Conservation (phyloP, 2,113 vertebrate species). For the Eretmochelys imbricata region DNA sequence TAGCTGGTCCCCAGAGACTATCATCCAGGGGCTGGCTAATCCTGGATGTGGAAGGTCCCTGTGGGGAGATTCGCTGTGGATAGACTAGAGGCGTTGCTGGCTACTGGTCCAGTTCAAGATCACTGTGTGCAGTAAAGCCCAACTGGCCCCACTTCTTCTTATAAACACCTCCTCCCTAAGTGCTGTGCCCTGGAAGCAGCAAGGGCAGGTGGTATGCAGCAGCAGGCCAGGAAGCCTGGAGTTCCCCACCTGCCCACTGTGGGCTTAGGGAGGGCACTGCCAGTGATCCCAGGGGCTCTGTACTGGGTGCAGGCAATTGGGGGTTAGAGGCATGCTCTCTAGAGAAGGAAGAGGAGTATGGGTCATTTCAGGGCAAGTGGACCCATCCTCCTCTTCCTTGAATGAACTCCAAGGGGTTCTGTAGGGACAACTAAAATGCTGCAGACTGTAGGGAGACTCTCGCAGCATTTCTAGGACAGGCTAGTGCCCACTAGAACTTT, state of each 20-base stretch:
- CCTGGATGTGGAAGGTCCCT: conserved; percentile 32
- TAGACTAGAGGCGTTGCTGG: not conserved
- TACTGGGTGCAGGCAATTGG: not conserved
- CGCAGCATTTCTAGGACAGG: not conserved
- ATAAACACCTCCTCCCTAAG: not conserved
- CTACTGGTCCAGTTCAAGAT: not conserved
- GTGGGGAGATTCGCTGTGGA: not conserved
- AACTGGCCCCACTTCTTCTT: not conserved
- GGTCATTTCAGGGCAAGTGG: not conserved
- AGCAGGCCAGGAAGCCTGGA: not conserved
- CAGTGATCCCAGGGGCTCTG: not conserved
- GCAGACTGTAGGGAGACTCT: not conserved
- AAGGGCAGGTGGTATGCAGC: not conserved
- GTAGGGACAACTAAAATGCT: not conserved
- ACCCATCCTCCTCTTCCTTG: not conserved
- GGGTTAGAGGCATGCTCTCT: not conserved
- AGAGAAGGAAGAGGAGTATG: not conserved
- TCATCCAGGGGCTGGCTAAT: not conserved
- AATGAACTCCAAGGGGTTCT: not conserved
- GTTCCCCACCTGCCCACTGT: not conserved
- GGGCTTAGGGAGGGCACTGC: not conserved
- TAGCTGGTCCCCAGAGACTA: not conserved
- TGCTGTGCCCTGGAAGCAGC: not conserved
- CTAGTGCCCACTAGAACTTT: not conserved
- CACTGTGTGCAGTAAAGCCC: not conserved